Evolutionary conservation across 1,140 invertebrate species (phyloP).

Genomic region (Drosophila repletoides): DNA sequence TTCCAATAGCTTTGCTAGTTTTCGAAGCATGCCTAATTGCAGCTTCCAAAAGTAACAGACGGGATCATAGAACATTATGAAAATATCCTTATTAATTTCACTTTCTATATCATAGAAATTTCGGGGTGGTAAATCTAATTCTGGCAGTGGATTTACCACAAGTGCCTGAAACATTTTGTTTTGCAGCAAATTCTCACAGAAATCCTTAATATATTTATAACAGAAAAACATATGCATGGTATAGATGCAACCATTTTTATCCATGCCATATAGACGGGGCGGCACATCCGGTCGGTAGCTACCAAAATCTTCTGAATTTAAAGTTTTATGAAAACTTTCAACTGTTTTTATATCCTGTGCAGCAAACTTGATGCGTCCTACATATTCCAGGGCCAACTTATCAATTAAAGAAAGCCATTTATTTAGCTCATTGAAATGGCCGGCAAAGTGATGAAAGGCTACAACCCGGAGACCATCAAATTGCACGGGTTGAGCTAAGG

Average conservation of each 20-base stretch:
- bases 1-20: slow-evolving; percentile 24
- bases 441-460: slow-evolving; percentile 33
- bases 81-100: slow-evolving; percentile 12
- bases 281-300: slow-evolving; percentile 29
- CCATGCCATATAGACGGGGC: slow-evolving; percentile 36
- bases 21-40: slow-evolving; percentile 35
- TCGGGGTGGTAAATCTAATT: slow-evolving; percentile 9
- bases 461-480: slow-evolving; percentile 16
- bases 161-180: slow-evolving; percentile 38
- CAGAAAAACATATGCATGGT: slow-evolving; percentile 49
- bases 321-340: background rate
- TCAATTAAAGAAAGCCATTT: slow-evolving; percentile 29
- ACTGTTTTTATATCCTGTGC: slow-evolving; percentile 31
- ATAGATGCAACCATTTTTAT: slow-evolving; percentile 19
- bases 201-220: slow-evolving; percentile 43
- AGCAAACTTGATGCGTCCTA: slow-evolving; percentile 21
- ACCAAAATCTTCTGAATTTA: slow-evolving; percentile 26
- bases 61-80: slow-evolving; percentile 50
- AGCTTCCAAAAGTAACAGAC: slow-evolving; percentile 35
- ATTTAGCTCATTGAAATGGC: background rate
- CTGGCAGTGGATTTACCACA: background rate
- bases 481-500: background rate
- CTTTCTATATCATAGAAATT: slow-evolving; percentile 34
- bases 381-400: slow-evolving; percentile 22
- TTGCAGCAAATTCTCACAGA: slow-evolving; percentile 37